phyloP scores from a whole-genome alignment of 2,888 invertebrate species.

The Drosophila ustulata region DNA sequence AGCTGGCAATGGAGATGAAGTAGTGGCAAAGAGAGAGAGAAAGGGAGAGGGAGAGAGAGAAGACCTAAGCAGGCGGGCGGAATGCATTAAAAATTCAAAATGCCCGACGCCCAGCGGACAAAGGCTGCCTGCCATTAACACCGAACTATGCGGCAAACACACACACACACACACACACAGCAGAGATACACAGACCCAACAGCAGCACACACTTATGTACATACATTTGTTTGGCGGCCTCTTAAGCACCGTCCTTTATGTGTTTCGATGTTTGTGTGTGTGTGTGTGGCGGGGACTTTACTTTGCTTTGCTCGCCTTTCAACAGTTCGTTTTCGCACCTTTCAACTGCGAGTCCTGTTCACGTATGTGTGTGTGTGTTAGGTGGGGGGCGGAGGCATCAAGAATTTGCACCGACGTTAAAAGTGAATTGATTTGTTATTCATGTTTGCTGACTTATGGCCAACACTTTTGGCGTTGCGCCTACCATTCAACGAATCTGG shows the following conservation, averaged over 20 bases:
- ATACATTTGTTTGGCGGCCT: constrained; percentile 52
- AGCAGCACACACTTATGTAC: not conserved
- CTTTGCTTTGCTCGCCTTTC: constrained; percentile 66
- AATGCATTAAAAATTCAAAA: constrained; percentile 79
- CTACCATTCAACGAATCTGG: constrained; percentile 70
- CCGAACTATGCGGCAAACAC: constrained; percentile 49
- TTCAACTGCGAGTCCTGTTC: constrained; percentile 47
- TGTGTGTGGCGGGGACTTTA: constrained; percentile 52
- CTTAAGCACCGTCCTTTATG: constrained; percentile 48
- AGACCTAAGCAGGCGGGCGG: constrained; percentile 59
- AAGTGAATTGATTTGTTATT: constrained; percentile 83
- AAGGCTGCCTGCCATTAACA: constrained; percentile 74
- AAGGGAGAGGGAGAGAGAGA: not conserved
- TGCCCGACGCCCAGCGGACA: constrained; percentile 72
- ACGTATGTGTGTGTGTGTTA: constrained; percentile 14
- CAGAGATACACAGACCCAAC: constrained; percentile 13
- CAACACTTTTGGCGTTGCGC: constrained; percentile 78
- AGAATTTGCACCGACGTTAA: constrained; percentile 70
- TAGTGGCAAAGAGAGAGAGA: not conserved
- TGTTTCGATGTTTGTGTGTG: constrained; percentile 25
- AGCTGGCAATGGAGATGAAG: constrained; percentile 1
- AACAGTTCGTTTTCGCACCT: constrained; percentile 65
- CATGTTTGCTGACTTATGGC: constrained; percentile 82
- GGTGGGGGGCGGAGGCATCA: constrained; percentile 32
- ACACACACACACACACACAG: constrained; percentile 17